phyloP scores from a whole-genome alignment of 2,888 invertebrate genomes.

The Argyresthia goedartella region DNA sequence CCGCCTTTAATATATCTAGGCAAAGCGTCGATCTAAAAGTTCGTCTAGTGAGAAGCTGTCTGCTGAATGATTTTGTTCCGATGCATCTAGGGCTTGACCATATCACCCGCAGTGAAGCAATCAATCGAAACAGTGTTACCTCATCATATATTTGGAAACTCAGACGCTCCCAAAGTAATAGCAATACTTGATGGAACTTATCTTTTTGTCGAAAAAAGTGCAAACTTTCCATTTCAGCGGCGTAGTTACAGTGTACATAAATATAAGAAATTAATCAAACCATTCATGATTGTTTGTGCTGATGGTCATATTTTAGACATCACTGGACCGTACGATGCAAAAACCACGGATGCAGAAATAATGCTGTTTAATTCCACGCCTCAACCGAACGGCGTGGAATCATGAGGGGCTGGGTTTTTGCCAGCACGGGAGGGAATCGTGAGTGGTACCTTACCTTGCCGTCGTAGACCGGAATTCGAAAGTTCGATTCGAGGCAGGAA shows the following conservation, averaged over 20 bases:
- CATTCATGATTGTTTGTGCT: constrained; percentile 8
- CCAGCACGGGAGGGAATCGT: no score
- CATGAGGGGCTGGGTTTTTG: no score
- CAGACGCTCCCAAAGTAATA: constrained; percentile 7
- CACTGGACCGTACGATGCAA: constrained; percentile 11
- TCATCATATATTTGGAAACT: constrained; percentile 2
- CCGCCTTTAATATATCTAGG: no score
- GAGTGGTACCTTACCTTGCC: no score
- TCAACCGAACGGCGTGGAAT: no score
- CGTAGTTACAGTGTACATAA: constrained; percentile 11
- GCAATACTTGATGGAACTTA: constrained; percentile 13
- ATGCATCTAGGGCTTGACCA: constrained; percentile 4
- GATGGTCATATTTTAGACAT: constrained; percentile 11
- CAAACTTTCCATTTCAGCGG: constrained; percentile 6
- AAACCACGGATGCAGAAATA: constrained; percentile 2
- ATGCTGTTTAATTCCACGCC: no score
- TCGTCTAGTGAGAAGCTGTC: neutral
- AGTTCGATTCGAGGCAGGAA: no score
- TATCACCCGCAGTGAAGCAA: neutral
- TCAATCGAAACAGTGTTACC: neutral
- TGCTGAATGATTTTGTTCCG: constrained; percentile 5
- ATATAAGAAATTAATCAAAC: constrained; percentile 5
- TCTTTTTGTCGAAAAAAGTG: constrained; percentile 12
- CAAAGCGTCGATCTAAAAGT: no score
- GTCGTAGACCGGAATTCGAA: no score